Evolutionary conservation across 1,140 invertebrate species (phyloP).

Genomic region (Scaptodrosophila lebanonensis): DNA sequence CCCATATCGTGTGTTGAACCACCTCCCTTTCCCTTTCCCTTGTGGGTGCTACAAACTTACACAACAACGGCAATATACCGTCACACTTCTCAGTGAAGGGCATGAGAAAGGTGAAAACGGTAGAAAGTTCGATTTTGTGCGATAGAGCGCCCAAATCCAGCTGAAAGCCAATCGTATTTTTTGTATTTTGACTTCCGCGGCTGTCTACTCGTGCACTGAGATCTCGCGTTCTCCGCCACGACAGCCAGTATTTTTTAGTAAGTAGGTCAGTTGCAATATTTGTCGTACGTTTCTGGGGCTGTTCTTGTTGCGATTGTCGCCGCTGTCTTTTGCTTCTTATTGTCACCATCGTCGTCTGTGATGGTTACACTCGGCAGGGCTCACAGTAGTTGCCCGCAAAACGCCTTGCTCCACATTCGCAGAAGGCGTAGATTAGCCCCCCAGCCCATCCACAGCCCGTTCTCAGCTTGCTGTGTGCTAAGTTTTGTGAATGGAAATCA

Average conservation of each 20-base stretch:
- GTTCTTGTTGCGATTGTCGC: constrained; percentile 36
- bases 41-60: no score
- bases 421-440: constrained; percentile 47
- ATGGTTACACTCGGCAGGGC: constrained; percentile 3
- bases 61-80: no score
- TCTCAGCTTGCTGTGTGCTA: constrained; percentile 2
- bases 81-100: no score
- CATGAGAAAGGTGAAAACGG: no score
- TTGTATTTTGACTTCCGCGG: neutral
- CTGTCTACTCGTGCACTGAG: neutral
- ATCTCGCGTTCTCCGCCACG: constrained; percentile 1
- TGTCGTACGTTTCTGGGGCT: constrained; percentile 10
- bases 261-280: constrained; percentile 60
- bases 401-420: constrained; percentile 57
- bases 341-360: constrained; percentile 16
- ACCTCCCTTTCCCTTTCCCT: no score
- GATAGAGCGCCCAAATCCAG: no score
- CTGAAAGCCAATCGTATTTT: no score
- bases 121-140: no score
- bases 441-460: neutral
- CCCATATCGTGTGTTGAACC: no score
- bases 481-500: constrained; percentile 10
- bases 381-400: constrained; percentile 34
- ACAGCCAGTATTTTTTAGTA: constrained; percentile 42
- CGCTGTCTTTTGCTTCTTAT: constrained; percentile 38